Evolutionary conservation across 2,113 vertebrate species (phyloP).

Genomic region (Uria aalge): DNA sequence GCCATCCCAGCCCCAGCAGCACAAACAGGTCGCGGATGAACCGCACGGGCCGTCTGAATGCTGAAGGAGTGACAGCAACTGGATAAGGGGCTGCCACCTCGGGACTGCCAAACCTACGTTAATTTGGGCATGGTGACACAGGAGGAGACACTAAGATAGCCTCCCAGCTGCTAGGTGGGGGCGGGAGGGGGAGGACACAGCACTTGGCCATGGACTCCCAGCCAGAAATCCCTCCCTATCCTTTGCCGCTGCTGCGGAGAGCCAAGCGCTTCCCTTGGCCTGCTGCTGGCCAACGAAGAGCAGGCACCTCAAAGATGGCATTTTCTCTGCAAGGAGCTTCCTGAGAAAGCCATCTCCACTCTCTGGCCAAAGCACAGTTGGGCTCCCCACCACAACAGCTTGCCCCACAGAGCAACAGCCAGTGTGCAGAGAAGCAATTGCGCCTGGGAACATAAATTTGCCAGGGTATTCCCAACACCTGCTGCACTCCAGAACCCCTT

Average conservation of each 20-base stretch:
- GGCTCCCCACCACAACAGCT: accelerated
- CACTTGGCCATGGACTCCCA: not conserved
- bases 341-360: not conserved
- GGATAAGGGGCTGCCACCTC: conserved; percentile 52
- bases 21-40: not conserved
- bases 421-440: not conserved
- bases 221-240: not conserved
- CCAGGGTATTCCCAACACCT: not conserved
- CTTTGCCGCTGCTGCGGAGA: not conserved
- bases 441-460: accelerated
- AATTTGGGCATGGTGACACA: conserved; percentile 75
- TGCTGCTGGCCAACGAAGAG: not conserved
- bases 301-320: not conserved
- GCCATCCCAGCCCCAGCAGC: conserved; percentile 72
- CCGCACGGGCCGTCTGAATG: not conserved
- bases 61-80: not conserved
- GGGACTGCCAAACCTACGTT: conserved; percentile 69
- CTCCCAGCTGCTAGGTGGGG: not conserved
- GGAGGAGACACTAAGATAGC: not conserved
- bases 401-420: not conserved
- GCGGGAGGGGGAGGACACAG: not conserved
- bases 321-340: not conserved
- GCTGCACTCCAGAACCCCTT: not conserved
- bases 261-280: not conserved
- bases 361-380: not conserved